Evolutionary conservation across 2,113 vertebrate species (phyloP).

Genomic region (Antechinus stuartii): DNA sequence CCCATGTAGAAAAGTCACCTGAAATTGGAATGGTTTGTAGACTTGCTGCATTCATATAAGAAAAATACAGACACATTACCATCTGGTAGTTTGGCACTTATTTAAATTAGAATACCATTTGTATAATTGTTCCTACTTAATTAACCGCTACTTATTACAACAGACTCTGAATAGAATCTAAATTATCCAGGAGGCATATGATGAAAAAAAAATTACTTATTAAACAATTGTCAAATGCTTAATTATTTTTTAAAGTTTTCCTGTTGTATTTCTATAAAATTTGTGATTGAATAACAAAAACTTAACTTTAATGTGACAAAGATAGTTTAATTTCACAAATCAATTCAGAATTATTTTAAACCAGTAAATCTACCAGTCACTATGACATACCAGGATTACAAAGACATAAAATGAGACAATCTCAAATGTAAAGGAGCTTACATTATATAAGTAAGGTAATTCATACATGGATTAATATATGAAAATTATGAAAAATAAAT

Average conservation of each 20-base stretch:
- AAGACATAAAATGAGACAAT: background rate
- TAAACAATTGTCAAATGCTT: background rate
- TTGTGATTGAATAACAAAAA: background rate
- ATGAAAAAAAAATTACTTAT: constrained; percentile 24
- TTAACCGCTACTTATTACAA: background rate
- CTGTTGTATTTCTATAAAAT: background rate
- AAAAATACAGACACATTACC: constrained; percentile 26
- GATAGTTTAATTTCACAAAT: background rate
- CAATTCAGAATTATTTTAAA: background rate
- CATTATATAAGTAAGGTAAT: background rate
- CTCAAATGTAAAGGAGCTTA: background rate
- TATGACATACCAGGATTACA: background rate
- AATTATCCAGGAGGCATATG: constrained; percentile 61
- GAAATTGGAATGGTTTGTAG: background rate
- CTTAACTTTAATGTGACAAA: background rate
- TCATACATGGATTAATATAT: background rate
- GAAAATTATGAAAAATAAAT: background rate
- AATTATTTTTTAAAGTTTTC: constrained; percentile 49
- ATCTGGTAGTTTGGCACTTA: constrained; percentile 4
- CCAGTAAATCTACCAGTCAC: background rate
- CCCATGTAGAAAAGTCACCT: background rate
- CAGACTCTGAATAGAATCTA: constrained; percentile 21
- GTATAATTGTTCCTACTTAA: background rate
- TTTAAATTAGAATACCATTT: constrained; percentile 2
- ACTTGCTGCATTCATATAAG: background rate